Evolutionary conservation across 2,113 vertebrate genomes (phyloP).

Genomic region (Passer montanus): DNA sequence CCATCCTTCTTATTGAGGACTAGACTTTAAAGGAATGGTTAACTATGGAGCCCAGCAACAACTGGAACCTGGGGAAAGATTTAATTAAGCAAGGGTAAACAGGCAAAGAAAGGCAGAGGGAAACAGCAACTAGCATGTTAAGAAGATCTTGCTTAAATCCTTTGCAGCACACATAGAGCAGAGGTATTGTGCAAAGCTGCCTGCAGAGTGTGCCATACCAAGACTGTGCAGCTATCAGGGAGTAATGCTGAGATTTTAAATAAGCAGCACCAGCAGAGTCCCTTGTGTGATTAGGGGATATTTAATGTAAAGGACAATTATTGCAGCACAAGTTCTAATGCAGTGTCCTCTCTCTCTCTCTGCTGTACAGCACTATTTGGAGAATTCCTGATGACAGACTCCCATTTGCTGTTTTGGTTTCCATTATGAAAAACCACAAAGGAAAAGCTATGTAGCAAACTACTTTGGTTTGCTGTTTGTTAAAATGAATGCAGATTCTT

Average conservation of each 20-base stretch:
- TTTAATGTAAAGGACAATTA: not conserved
- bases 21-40: not conserved
- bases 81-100: not conserved
- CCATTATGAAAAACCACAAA: not conserved
- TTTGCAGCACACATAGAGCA: not conserved
- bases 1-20: not conserved
- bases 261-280: not conserved
- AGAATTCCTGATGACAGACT: not conserved
- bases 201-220: accelerated
- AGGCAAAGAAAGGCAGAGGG: not conserved
- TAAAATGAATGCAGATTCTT: not conserved
- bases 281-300: not conserved
- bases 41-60: not conserved
- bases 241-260: not conserved
- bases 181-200: not conserved
- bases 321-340: not conserved
- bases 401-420: not conserved
- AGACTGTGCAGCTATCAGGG: not conserved
- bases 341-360: not conserved
- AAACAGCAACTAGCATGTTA: not conserved
- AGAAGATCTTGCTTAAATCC: not conserved
- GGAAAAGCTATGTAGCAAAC: not conserved
- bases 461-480: not conserved
- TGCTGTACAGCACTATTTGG: not conserved
- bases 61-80: accelerated